Conservation (phyloP, 2,113 vertebrate genomes). For the Trinectes maculatus region DNA sequence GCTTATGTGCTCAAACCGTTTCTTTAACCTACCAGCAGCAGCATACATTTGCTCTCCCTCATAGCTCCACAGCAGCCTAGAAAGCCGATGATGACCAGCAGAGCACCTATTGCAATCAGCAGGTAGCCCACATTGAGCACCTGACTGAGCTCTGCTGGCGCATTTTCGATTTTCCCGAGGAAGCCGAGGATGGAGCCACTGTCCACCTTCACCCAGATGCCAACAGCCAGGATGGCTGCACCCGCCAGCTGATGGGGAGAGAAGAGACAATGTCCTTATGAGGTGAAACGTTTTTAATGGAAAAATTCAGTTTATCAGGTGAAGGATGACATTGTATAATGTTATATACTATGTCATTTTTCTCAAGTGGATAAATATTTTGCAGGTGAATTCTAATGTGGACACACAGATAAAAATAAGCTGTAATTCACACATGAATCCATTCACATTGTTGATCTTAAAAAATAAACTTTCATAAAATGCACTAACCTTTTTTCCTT, state of each 20-base stretch:
- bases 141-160: slow-evolving; percentile 67
- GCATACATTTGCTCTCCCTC: slow-evolving; percentile 81
- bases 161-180: slow-evolving; percentile 60
- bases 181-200: slow-evolving; percentile 75
- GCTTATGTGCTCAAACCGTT: too few relatives aligned
- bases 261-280: neutral
- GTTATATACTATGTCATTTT: too few relatives aligned
- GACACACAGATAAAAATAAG: too few relatives aligned
- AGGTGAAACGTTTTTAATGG: too few relatives aligned
- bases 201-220: slow-evolving; percentile 87
- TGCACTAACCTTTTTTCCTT: too few relatives aligned
- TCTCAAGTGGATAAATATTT: too few relatives aligned
- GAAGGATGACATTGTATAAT: too few relatives aligned
- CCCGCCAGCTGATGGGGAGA: slow-evolving; percentile 80
- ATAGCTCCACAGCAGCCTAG: slow-evolving; percentile 85
- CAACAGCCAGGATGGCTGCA: slow-evolving; percentile 79
- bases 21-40: slow-evolving; percentile 83
- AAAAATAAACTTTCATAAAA: too few relatives aligned
- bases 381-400: too few relatives aligned
- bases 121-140: slow-evolving; percentile 84
- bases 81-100: slow-evolving; percentile 84
- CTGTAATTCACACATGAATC: too few relatives aligned
- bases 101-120: slow-evolving; percentile 78
- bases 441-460: too few relatives aligned
- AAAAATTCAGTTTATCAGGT: too few relatives aligned